These are phyloP conservation scores for Condylura cristata DNA, from an alignment of 2,113 vertebrate species.

Conservation along the genomic window DNA sequence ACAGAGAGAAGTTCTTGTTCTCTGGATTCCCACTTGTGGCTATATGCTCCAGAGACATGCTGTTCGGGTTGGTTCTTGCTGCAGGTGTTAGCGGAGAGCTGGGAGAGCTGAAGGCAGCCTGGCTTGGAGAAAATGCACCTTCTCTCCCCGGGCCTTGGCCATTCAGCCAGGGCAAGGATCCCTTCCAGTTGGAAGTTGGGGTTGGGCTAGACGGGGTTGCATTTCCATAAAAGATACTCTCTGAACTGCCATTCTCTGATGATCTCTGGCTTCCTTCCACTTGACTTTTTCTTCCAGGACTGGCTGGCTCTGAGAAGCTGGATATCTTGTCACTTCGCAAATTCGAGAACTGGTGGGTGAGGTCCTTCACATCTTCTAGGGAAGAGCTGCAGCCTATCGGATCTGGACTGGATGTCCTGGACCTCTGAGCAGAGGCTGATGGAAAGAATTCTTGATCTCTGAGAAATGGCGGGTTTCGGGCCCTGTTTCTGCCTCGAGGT, in stretches of 20 bases:
- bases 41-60: accelerated
- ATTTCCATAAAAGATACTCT: background rate
- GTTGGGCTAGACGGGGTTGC: background rate
- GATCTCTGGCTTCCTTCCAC: background rate
- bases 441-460: background rate
- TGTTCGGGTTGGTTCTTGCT: background rate
- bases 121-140: background rate
- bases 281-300: background rate
- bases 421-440: background rate
- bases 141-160: background rate
- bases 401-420: background rate
- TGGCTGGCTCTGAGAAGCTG: accelerated
- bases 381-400: accelerated
- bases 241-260: background rate
- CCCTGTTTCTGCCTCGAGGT: slow-evolving; percentile 28
- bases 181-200: background rate
- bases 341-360: background rate
- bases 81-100: background rate
- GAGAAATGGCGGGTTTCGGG: background rate
- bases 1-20: background rate
- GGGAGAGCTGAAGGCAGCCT: background rate
- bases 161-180: background rate
- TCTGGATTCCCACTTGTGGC: background rate
- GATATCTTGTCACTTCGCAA: background rate
- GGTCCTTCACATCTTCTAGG: background rate